phyloP scores from a whole-genome alignment of 2,113 vertebrate genomes.

The Garra rufa region DNA sequence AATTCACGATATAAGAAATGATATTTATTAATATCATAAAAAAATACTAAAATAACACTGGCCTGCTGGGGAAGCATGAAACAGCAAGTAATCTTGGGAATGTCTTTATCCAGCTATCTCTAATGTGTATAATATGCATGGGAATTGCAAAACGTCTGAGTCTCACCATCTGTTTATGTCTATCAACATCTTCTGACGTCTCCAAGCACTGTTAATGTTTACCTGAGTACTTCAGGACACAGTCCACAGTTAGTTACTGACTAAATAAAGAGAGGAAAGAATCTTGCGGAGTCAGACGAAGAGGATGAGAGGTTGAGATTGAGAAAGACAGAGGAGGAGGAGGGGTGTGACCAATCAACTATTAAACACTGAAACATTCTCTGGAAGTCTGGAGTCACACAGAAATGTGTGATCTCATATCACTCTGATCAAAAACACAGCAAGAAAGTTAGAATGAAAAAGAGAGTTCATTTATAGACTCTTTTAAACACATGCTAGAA shows the following conservation, averaged over 20 bases:
- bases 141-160: neutral
- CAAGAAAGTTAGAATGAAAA: neutral
- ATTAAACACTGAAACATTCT: slow-evolving; percentile 51
- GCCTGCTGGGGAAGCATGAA: neutral
- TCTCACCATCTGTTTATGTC: slow-evolving; percentile 5
- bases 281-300: neutral
- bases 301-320: slow-evolving; percentile 24
- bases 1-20: too few species aligned
- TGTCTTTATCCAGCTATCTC: neutral
- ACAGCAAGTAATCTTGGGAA: neutral
- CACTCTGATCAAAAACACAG: slow-evolving; percentile 5
- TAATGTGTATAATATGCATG: neutral
- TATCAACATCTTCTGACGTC: slow-evolving; percentile 10
- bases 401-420: slow-evolving; percentile 45
- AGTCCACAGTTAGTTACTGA: neutral
- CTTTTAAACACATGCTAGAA: slow-evolving; percentile 5
- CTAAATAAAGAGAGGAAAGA: neutral
- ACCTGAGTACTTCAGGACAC: neutral
- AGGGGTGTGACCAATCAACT: slow-evolving; percentile 53
- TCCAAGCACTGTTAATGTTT: slow-evolving; percentile 30
- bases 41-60: neutral
- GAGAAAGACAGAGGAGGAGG: neutral
- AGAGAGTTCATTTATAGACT: neutral
- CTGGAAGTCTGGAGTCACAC: slow-evolving; percentile 71
- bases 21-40: too few species aligned